A percentile compares a stretch with the other conserved stretches of the same genome.
phyloP scores from a whole-genome alignment of 2,797 vertebrate species.

The Phyllotis vaccarum region DNA sequence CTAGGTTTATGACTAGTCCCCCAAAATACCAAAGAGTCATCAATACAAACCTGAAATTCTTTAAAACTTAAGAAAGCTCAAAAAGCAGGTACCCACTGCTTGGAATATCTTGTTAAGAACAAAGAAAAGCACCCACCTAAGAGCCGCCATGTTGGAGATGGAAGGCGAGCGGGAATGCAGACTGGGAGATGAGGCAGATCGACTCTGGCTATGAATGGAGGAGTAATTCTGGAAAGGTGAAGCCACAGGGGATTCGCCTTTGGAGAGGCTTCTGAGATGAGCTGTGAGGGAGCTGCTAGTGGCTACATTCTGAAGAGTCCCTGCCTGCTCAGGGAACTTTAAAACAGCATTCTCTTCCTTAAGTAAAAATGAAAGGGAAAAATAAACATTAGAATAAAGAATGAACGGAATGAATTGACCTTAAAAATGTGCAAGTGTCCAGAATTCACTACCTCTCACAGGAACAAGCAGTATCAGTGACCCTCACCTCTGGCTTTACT shows the following conservation, averaged over 20 bases:
- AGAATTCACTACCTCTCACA: not conserved
- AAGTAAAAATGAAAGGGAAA: slow-evolving; percentile 41
- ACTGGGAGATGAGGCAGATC: slow-evolving; percentile 90
- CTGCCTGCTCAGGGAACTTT: slow-evolving; percentile 91
- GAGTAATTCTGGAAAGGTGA: slow-evolving; percentile 96
- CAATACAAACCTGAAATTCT: slow-evolving; percentile 27
- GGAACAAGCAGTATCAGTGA: not conserved
- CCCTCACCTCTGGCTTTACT: slow-evolving; percentile 93
- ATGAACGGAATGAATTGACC: not conserved
- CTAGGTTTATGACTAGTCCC: not conserved
- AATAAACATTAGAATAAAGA: slow-evolving; percentile 6
- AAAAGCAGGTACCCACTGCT: not conserved
- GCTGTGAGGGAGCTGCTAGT: slow-evolving; percentile 91
- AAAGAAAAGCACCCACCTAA: slow-evolving; percentile 89
- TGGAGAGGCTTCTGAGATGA: slow-evolving; percentile 94
- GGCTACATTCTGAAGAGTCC: slow-evolving; percentile 89
- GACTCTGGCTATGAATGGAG: slow-evolving; percentile 93
- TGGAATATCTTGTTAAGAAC: not conserved
- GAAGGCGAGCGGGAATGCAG: slow-evolving; percentile 94
- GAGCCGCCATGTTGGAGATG: slow-evolving; percentile 97
- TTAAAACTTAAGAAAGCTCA: not conserved
- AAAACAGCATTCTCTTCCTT: slow-evolving; percentile 95
- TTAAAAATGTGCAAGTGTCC: not conserved
- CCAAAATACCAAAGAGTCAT: not conserved
- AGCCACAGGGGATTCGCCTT: slow-evolving; percentile 92